Evolutionary conservation across 2,113 vertebrate genomes (phyloP).

Genomic region (Globicephala melas): DNA sequence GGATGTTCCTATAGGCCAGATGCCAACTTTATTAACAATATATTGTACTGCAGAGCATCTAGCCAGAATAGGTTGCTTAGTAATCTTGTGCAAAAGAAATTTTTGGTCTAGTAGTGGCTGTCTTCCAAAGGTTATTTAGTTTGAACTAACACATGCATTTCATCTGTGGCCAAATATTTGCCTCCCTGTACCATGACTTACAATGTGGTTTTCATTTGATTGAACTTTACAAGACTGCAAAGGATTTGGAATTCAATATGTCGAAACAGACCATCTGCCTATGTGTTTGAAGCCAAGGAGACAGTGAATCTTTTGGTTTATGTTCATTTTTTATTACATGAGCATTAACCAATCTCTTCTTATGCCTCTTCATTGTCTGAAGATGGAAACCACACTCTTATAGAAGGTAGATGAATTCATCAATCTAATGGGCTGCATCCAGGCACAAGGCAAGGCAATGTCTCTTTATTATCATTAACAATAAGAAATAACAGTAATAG

Average conservation of each 20-base stretch:
- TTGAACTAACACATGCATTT: conserved; percentile 1
- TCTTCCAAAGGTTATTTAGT: conserved; percentile 19
- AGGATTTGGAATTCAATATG: conserved; percentile 51
- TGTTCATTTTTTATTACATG: neutral
- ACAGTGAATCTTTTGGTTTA: neutral
- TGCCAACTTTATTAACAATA: neutral
- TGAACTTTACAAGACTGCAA: conserved; percentile 53
- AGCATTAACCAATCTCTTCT: neutral
- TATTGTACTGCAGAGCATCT: neutral
- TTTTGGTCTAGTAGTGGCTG: neutral
- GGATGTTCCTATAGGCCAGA: neutral
- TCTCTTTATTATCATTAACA: neutral
- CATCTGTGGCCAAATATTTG: conserved; percentile 8
- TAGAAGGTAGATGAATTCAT: neutral
- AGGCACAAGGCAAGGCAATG: neutral
- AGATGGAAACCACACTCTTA: neutral
- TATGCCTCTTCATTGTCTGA: neutral
- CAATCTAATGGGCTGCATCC: neutral
- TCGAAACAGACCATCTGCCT: conserved; percentile 57
- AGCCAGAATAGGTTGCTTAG: neutral
- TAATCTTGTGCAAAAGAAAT: neutral
- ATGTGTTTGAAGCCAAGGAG: conserved; percentile 40
- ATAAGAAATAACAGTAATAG: neutral
- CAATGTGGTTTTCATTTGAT: conserved; percentile 32
- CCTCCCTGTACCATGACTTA: conserved; percentile 32